Base-by-base conservation (phyloP, 1,140 invertebrate species). In the Drosophila tropicalis region DNA sequence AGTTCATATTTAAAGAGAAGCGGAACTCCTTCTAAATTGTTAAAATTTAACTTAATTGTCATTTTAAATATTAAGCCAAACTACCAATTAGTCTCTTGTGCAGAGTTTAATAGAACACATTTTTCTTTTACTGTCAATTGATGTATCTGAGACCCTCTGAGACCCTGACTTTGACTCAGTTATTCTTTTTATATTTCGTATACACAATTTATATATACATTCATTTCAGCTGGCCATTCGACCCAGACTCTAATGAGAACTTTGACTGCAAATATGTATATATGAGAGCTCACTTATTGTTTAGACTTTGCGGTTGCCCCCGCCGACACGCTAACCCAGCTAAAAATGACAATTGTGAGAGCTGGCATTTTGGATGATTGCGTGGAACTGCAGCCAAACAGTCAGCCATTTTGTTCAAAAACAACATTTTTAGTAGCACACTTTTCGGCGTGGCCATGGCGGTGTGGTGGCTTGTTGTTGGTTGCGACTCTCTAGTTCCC, bases 281-380 rank as follows among this genome's bases (percentile, higher is more conserved):
- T 66, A 64, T 47, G 40, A 17, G 22, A 78, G 39, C 57, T 74
- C 39, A 68, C 55, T 66, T 62, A 58, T 34, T 62, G 51, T 68
- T 44, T 47, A 56, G 13, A 64, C 22, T 73, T 68, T 66, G 70
- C 64, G 47, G 76, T 58, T 69, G 22, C 54, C 70, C 54, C 67
- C 65, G 34, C 67, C 65, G 44, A 56, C 64, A 71, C 67, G 72
- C 66, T 54, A 84, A 55, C 63, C 40, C 44, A 51, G 19, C 44
- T 22, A 36, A 51, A 56, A 78, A 69, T 84, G 81, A 71, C 74
- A 77, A 85, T 70, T 72, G 66, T 76, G 69, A 47, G 67, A 54
- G 67, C 34, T 79, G 79, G 62, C 82, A 87, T 81, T 73, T 85
- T 70, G 79, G 70, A 79, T 79, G 82, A 87, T 87, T 82, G 82